Base-by-base conservation (phyloP, 2,888 invertebrate genomes). In the Sceliomorpha sp. region DNA sequence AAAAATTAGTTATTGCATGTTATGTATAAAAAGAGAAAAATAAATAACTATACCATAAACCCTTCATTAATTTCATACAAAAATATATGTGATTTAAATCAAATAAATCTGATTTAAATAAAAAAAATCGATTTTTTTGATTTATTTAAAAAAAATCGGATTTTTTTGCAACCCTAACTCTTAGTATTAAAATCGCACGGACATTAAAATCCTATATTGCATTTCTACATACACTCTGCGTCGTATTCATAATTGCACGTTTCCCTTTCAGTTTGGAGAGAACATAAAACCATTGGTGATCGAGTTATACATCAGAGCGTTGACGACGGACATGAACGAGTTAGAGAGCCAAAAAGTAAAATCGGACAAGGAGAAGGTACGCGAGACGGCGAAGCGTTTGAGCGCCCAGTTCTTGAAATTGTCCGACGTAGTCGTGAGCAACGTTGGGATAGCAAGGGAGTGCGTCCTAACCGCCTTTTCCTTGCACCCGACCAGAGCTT, bases 391-490 rank as follows among this genome's bases (percentile, higher is more conserved):
- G 10, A 91, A 91, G 12, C 90, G 92, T 3, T 72, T 87, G n/a
- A 85, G 90, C 78, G 89, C 89, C 80, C 85, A 90, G 81, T 94
- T 94, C 87, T 88, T 92, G 4, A 91, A 92, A 73, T 88, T 95
- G 37, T 93, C 93, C 0, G 89, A 90, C 40, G 85, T 92, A 36
- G 89, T 94, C 27, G 88, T 90, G 13, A 79, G 78, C 26, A 92
- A 93, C 79, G 87, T 91, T 13, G 91, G 92, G 10, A 90, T 94
- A 20, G 91, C 91, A 40, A 90, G 92, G 74, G 95, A 95, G 88
- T 94, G 94, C 80, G 88, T 92, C 0, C 89, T 95, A 31, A 94
- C 95, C 0, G 93, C 94, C 0, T 95, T 95, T 89, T 94, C 94
- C 37, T 89, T 95, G 45, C 91, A 93, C 79, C 94, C 95, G 1